Evolutionary conservation across 2,888 invertebrate species (phyloP).

Genomic region (Phengaris alcon): DNA sequence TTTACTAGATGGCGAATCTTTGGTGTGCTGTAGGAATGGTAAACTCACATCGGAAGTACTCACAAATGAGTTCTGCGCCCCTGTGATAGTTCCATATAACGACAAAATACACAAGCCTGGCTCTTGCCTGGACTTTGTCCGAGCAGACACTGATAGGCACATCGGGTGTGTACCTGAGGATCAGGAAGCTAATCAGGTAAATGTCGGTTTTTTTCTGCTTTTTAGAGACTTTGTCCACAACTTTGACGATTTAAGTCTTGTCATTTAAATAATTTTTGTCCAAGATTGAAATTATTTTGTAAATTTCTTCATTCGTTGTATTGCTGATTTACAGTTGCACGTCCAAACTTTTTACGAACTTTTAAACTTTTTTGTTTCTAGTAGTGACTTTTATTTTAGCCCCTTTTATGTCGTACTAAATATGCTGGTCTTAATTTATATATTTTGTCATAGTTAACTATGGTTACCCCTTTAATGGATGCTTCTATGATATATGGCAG

Average conservation of each 20-base stretch:
- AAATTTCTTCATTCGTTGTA: no score
- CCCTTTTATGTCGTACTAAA: no score
- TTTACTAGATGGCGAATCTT: background rate
- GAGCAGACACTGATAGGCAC: background rate
- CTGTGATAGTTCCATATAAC: background rate
- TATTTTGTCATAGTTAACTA: background rate
- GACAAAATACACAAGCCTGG: slow-evolving; percentile 14
- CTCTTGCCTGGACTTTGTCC: slow-evolving; percentile 9
- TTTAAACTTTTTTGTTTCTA: background rate
- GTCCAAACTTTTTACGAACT: background rate
- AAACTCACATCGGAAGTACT: background rate
- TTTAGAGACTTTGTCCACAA: no score
- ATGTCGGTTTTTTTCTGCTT: background rate
- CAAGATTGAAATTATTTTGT: no score
- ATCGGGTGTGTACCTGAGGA: slow-evolving; percentile 13
- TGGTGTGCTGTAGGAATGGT: slow-evolving; percentile 11
- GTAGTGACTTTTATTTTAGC: no score
- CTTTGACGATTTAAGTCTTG: no score
- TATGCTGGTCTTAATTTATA: background rate
- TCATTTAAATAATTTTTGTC: no score
- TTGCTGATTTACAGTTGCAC: no score
- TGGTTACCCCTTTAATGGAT: slow-evolving; percentile 10
- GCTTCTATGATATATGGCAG: slow-evolving; percentile 21
- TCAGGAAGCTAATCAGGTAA: slow-evolving; percentile 21
- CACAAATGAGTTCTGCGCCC: slow-evolving; percentile 6